Percentiles rank a stretch among this genome's conserved stretches.
phyloP scores from a whole-genome alignment of 2,797 vertebrate genomes.

The Pampus argenteus region DNA sequence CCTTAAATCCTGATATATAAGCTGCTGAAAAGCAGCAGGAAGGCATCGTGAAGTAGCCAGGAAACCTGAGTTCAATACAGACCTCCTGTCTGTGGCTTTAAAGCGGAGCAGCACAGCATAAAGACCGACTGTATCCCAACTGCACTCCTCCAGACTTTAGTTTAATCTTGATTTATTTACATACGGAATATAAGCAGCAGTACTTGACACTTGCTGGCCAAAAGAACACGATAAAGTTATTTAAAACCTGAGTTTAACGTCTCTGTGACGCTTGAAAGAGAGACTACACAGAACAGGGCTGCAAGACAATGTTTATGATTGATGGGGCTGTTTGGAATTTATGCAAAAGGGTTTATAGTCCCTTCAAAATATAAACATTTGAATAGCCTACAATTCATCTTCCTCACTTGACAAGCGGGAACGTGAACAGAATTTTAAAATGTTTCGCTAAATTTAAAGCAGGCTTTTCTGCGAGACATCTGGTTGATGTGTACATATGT shows the following conservation, averaged over 20 bases:
- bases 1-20: too few species aligned
- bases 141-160: too few species aligned
- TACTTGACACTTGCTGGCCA: neutral
- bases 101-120: conserved; percentile 20
- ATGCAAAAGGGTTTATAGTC: conserved; percentile 23
- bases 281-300: conserved; percentile 3
- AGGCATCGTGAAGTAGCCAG: neutral
- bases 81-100: conserved; percentile 10
- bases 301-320: conserved; percentile 26
- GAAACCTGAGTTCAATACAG: neutral
- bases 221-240: conserved; percentile 1
- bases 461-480: neutral
- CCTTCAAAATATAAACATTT: conserved; percentile 51
- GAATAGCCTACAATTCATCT: conserved; percentile 41
- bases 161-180: neutral
- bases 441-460: neutral
- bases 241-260: conserved; percentile 12
- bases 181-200: neutral
- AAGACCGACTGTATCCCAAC: conserved; percentile 16
- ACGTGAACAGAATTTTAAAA: conserved; percentile 26
- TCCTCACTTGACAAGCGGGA: conserved; percentile 25
- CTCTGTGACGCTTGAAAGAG: conserved; percentile 6
- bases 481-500: neutral
- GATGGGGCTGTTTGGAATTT: conserved; percentile 26
- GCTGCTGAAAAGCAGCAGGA: neutral